A percentile compares a stretch with the other conserved stretches of the same genome.
Conservation (phyloP, 2,113 vertebrate species). For the Seriola quinqueradiata region DNA sequence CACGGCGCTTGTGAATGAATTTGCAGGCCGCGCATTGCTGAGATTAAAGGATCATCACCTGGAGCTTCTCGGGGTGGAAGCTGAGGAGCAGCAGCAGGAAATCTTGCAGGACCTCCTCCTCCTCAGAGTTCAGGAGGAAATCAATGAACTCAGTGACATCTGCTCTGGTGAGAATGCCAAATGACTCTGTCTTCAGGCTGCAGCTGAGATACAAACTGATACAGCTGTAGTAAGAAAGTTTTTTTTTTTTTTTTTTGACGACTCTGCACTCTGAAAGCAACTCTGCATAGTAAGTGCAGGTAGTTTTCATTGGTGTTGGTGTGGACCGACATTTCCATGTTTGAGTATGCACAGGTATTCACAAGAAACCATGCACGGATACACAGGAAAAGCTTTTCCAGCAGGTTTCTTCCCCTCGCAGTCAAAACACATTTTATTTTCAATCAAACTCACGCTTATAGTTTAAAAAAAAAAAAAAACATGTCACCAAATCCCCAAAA, state of each 20-base stretch:
- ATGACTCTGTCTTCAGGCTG: background rate
- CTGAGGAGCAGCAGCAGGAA: constrained; percentile 71
- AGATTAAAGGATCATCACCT: constrained; percentile 79
- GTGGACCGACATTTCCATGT: too few relatives aligned
- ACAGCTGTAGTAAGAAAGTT: background rate
- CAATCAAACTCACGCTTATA: too few relatives aligned
- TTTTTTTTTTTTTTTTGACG: background rate
- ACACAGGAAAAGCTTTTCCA: background rate
- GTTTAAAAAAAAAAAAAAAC: too few relatives aligned
- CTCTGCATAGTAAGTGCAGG: background rate
- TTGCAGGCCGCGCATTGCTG: constrained; percentile 80
- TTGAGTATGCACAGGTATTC: background rate
- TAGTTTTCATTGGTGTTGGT: too few relatives aligned
- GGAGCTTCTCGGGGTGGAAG: constrained; percentile 77
- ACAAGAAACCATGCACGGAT: background rate
- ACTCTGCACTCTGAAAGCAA: too few relatives aligned
- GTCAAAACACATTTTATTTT: too few relatives aligned
- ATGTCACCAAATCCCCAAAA: background rate
- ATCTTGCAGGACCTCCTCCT: constrained; percentile 80
- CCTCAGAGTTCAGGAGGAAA: constrained; percentile 82
- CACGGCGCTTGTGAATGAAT: background rate
- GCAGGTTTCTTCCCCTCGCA: too few relatives aligned
- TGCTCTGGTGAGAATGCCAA: constrained; percentile 71
- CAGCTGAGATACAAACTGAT: background rate
- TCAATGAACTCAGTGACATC: constrained; percentile 81